Conservation (phyloP, 1,140 invertebrate genomes). For the Drosophila jambulina region DNA sequence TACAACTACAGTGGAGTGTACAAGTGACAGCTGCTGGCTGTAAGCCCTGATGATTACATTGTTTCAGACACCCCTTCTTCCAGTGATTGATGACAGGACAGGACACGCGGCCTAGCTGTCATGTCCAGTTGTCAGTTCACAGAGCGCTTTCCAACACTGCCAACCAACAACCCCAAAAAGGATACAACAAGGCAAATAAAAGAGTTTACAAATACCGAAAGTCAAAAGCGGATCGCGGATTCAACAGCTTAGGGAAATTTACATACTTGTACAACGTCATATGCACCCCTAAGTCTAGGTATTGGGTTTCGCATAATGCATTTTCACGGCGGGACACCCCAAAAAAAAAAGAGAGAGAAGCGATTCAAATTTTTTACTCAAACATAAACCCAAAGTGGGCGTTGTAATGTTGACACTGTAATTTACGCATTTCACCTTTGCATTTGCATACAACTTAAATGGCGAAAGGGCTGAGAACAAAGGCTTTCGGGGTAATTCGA, state of each 20-base stretch:
- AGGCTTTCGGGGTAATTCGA: conserved; percentile 53
- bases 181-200: conserved; percentile 1
- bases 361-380: conserved; percentile 35
- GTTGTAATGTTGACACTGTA: conserved; percentile 83
- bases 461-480: conserved; percentile 58
- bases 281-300: conserved; percentile 23
- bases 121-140: conserved; percentile 41
- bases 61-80: conserved; percentile 34
- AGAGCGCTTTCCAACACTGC: conserved; percentile 52
- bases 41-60: conserved; percentile 62
- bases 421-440: conserved; percentile 80
- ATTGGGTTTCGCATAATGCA: conserved; percentile 78
- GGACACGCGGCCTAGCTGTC: conserved; percentile 7
- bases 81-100: conserved; percentile 35
- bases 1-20: conserved; percentile 27
- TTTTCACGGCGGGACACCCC: conserved; percentile 76
- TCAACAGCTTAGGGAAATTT: conserved; percentile 75
- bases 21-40: conserved; percentile 53
- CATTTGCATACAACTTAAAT: conserved; percentile 71
- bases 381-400: conserved; percentile 65
- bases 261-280: conserved; percentile 51
- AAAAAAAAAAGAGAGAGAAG: not conserved
- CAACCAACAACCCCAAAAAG: not conserved
- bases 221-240: conserved; percentile 57
- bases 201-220: conserved; percentile 66